These are phyloP conservation scores for Oxycera nigricornis DNA, from an alignment of 2,888 invertebrate species.

Conservation along the genomic window DNA sequence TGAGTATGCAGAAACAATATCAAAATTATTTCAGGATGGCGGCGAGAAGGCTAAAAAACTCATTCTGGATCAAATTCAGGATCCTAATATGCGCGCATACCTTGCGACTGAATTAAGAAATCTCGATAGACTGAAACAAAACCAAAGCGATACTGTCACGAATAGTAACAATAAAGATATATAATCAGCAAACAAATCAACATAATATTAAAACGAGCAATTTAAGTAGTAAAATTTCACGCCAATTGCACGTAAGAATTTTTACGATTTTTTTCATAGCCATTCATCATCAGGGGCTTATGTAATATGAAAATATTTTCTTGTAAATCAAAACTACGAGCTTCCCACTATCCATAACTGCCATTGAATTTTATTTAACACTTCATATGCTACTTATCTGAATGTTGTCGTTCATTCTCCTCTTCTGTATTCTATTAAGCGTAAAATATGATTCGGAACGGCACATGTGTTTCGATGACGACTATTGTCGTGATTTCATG, in stretches of 20 bases:
- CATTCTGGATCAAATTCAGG: slow-evolving; percentile 77
- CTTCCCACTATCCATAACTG: too few relatives aligned
- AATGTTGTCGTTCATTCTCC: neutral
- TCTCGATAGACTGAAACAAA: slow-evolving; percentile 50
- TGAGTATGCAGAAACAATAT: slow-evolving; percentile 82
- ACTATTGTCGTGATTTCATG: slow-evolving; percentile 20
- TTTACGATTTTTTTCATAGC: too few relatives aligned
- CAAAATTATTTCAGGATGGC: slow-evolving; percentile 69
- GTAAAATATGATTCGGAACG: slow-evolving; percentile 38
- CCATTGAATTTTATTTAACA: neutral
- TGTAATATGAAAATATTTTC: too few relatives aligned
- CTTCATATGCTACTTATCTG: neutral
- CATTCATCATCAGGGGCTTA: too few relatives aligned
- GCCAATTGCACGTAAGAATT: too few relatives aligned
- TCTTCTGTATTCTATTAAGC: slow-evolving; percentile 8
- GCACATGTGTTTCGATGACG: slow-evolving; percentile 12
- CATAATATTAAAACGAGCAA: neutral
- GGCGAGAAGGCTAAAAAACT: slow-evolving; percentile 72
- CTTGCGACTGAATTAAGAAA: slow-evolving; percentile 76
- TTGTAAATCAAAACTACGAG: too few relatives aligned
- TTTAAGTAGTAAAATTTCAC: too few relatives aligned
- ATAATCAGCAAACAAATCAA: neutral
- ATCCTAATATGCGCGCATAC: slow-evolving; percentile 84
- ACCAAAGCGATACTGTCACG: slow-evolving; percentile 1
- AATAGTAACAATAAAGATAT: too few relatives aligned